Base-by-base conservation (phyloP, 2,888 invertebrate genomes). In the Apocheima hispidaria region DNA sequence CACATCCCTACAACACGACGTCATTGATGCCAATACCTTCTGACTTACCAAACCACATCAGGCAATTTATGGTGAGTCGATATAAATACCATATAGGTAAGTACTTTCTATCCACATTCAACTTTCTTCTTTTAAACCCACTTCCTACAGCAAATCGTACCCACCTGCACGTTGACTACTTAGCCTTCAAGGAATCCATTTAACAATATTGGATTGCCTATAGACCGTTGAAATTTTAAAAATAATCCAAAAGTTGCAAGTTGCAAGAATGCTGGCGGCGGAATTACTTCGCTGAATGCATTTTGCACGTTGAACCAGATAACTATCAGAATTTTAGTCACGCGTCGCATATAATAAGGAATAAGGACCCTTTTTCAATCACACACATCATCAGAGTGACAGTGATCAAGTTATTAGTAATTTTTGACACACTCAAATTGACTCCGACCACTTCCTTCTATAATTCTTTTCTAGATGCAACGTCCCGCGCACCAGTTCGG, bases 1-100 rank as follows among this genome's bases (percentile, higher is more conserved):
- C 98, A 9, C 93, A 95, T 70, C 95, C 95, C 43, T 98, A 96
- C 93, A 96, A 96, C 87, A 93, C 95, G 64, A 92, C 95, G 23
- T 93, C 93, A 49, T 83, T 90, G 51, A 86, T 96, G 72, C 72
- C 84, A 0, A 67, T 90, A 2, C 97, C 97, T n/a, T 82, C 88
- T 0, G 94, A 95, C 10, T 96, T 97, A 96, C 97, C 97, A 2
- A 86, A 91, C 53, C 94, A 95, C 69, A 92, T 98, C 62, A 94
- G 95, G 79, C 89, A 94, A 46, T 93, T 94, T 71, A 96, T 97
- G 86, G 92, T 92, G 72, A 82, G 80, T 56, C 23, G 9, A 18
- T 38, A n/a, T 6, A 10, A 33, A 38, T 4, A 9, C 7, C 4
- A 36, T 20, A 0, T 20, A 5, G 36, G 4, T n/a, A n/a, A n/a